Evolutionary conservation across 1,140 invertebrate species (phyloP).

Genomic region (Microplitis mediator): DNA sequence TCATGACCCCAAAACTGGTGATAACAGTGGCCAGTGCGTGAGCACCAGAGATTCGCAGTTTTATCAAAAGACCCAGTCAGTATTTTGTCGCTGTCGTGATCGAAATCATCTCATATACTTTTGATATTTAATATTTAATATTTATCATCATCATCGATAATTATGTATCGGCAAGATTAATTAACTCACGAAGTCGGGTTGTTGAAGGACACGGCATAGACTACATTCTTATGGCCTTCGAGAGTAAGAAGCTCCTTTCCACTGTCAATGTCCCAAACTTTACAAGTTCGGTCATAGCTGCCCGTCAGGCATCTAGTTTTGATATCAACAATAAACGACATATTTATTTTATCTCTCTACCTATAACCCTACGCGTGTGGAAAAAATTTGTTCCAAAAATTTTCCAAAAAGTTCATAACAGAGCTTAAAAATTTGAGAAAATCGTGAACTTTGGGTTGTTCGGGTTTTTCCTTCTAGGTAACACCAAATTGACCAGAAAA

Average conservation of each 20-base stretch:
- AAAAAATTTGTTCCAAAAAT: too few species aligned
- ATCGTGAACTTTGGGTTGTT: too few species aligned
- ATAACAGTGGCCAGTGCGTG: conserved; percentile 70
- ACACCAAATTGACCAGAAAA: too few species aligned
- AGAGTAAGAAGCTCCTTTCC: conserved; percentile 73
- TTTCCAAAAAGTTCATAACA: too few species aligned
- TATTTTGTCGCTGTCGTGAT: conserved; percentile 70
- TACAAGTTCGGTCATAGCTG: conserved; percentile 85
- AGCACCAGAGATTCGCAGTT: conserved; percentile 75
- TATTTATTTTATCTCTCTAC: too few species aligned
- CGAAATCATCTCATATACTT: neutral
- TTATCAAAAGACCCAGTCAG: conserved; percentile 83
- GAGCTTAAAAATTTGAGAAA: too few species aligned
- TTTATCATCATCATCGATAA: neutral
- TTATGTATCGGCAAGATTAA: neutral
- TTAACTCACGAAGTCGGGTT: conserved; percentile 72
- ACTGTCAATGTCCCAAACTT: conserved; percentile 78
- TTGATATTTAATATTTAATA: neutral
- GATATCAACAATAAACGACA: too few species aligned
- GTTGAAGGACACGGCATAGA: conserved; percentile 80
- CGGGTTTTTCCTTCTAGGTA: too few species aligned
- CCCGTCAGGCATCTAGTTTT: conserved; percentile 74
- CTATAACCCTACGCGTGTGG: too few species aligned
- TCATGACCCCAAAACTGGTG: conserved; percentile 75
- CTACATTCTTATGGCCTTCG: conserved; percentile 79